Evolutionary conservation across 2,797 vertebrate species (phyloP).

Genomic region (Lophius americanus): DNA sequence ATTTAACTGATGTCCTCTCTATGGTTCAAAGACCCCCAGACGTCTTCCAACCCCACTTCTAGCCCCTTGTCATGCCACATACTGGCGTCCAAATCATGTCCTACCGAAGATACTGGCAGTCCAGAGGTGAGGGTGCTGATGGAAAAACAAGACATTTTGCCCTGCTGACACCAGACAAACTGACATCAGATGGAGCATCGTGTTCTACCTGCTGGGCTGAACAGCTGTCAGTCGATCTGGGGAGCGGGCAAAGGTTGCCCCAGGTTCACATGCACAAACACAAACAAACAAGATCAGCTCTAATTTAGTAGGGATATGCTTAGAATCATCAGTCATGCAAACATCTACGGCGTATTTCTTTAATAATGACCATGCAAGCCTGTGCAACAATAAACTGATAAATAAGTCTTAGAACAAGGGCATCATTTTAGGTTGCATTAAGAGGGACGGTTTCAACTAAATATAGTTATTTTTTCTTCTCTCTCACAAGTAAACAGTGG

Average conservation of each 20-base stretch:
- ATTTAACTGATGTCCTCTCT: too few relatives aligned
- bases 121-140: constrained; percentile 56
- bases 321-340: constrained; percentile 12
- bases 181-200: constrained; percentile 66
- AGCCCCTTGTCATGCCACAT: constrained; percentile 30
- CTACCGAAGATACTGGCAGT: constrained; percentile 37
- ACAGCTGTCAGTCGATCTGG: constrained; percentile 66
- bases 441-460: not conserved
- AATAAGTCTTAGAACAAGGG: not conserved
- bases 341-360: not conserved
- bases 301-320: not conserved
- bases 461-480: constrained; percentile 18
- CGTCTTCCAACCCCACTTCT: too few relatives aligned
- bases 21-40: too few relatives aligned
- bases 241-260: constrained; percentile 40
- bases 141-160: constrained; percentile 64
- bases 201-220: constrained; percentile 63
- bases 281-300: constrained; percentile 34
- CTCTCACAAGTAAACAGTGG: constrained; percentile 34
- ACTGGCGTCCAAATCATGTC: constrained; percentile 28
- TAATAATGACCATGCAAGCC: not conserved
- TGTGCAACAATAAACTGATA: not conserved
- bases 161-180: constrained; percentile 71
- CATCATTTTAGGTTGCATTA: not conserved
- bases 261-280: constrained; percentile 45